Conservation (phyloP, 2,888 invertebrate species). For the Rhorus exstirpatorius region DNA sequence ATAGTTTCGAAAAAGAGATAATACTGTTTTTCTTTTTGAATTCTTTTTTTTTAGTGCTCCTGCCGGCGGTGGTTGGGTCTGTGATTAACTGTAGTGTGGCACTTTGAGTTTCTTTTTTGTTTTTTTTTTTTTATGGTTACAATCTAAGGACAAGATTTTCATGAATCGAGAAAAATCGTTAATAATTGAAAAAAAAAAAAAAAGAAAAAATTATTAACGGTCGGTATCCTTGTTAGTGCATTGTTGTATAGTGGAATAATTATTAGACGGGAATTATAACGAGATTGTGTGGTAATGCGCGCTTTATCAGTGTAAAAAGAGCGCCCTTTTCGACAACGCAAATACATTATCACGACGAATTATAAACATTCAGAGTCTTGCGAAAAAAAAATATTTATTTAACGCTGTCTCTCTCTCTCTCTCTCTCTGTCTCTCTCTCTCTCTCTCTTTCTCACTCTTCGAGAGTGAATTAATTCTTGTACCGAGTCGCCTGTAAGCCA, state of each 20-base stretch:
- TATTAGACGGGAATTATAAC: constrained; percentile 25
- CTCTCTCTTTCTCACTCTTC: too few species aligned
- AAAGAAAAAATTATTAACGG: constrained; percentile 37
- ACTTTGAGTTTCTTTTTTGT: constrained; percentile 3
- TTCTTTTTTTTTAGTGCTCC: constrained; percentile 33
- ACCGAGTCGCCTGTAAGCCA: not conserved
- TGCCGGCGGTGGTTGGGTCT: constrained; percentile 60
- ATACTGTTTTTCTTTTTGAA: constrained; percentile 12
- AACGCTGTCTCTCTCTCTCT: not conserved
- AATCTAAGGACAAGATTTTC: constrained; percentile 1
- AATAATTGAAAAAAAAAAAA: constrained; percentile 23
- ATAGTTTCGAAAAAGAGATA: constrained; percentile 41
- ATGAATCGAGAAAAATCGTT: constrained; percentile 12
- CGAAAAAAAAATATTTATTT: constrained; percentile 17
- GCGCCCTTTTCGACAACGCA: not conserved
- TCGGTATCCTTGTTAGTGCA: constrained; percentile 51
- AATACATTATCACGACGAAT: not conserved
- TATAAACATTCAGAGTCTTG: not conserved
- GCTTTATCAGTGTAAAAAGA: not conserved
- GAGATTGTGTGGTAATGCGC: not conserved
- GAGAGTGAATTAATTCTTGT: not conserved
- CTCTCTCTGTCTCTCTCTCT: too few species aligned
- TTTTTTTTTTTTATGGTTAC: too few species aligned
- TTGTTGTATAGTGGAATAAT: constrained; percentile 60
- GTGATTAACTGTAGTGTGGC: constrained; percentile 56